These are phyloP conservation scores for Agrochola circellaris DNA, from an alignment of 2,888 invertebrate genomes.

Conservation along the genomic window DNA sequence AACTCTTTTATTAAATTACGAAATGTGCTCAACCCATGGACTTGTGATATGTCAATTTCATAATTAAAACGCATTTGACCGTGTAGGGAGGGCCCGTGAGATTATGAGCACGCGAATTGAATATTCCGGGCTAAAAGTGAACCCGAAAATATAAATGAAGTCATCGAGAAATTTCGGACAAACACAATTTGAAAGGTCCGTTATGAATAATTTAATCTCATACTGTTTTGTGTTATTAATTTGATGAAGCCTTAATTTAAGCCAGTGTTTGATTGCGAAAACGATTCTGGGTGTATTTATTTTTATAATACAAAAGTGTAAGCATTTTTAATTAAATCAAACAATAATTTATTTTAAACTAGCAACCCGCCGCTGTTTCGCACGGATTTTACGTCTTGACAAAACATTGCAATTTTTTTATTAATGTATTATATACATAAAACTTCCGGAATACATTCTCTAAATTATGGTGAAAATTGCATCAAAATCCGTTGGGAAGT, in stretches of 20 bases:
- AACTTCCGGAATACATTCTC: background rate
- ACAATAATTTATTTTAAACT: background rate
- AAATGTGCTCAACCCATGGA: conserved; percentile 78
- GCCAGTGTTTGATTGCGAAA: conserved; percentile 35
- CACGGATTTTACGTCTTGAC: too few relatives aligned
- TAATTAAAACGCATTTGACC: conserved; percentile 91
- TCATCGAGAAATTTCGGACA: conserved; percentile 81
- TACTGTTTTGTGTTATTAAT: conserved; percentile 66
- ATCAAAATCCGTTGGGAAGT: too few relatives aligned
- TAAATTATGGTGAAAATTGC: too few relatives aligned
- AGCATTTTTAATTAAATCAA: background rate
- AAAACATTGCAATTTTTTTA: background rate
- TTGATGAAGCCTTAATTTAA: conserved; percentile 61
- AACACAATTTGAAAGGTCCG: conserved; percentile 84
- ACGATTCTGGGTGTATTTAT: conserved; percentile 7
- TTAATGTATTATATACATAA: too few relatives aligned
- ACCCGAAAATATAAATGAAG: conserved; percentile 82
- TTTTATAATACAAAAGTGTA: background rate
- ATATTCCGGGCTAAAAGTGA: conserved; percentile 80
- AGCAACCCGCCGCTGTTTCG: background rate
- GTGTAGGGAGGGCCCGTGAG: conserved; percentile 81
- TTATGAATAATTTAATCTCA: conserved; percentile 79
- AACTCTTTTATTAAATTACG: conserved; percentile 90
- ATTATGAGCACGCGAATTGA: conserved; percentile 86
- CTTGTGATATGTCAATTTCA: conserved; percentile 89